Evolutionary conservation across 2,888 invertebrate genomes (phyloP).

Genomic region (Copidosoma aretas): DNA sequence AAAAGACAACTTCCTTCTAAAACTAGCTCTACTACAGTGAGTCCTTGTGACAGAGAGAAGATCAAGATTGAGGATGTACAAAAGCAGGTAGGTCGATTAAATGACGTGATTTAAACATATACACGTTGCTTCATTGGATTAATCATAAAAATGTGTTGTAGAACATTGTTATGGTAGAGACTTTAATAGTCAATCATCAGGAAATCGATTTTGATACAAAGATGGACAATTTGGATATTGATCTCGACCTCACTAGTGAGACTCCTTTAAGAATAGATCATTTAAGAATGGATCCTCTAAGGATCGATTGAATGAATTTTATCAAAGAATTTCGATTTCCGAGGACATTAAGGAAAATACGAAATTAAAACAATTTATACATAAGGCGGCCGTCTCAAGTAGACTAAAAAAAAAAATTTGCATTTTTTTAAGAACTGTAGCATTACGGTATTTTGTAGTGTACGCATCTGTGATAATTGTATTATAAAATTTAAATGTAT

Average conservation of each 20-base stretch:
- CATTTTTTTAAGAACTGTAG: constrained; percentile 47
- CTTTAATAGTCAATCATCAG: constrained; percentile 20
- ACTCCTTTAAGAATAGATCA: constrained; percentile 31
- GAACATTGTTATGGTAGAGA: constrained; percentile 7
- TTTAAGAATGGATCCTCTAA: constrained; percentile 25
- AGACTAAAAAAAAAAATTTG: constrained; percentile 45
- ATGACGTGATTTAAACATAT: constrained; percentile 1
- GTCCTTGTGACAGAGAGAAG: constrained; percentile 49
- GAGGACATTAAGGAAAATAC: constrained; percentile 46
- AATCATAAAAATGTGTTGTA: not conserved
- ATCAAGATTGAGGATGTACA: constrained; percentile 49
- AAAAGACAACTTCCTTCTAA: constrained; percentile 56
- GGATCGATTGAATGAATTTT: constrained; percentile 1
- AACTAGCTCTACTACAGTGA: constrained; percentile 48
- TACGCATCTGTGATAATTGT: constrained; percentile 61
- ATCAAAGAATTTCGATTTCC: constrained; percentile 11
- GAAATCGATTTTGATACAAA: constrained; percentile 33
- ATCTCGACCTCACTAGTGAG: constrained; percentile 28
- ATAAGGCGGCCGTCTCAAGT: constrained; percentile 11
- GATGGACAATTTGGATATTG: constrained; percentile 26
- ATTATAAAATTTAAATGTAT: constrained; percentile 47
- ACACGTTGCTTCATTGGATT: not conserved
- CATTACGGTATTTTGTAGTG: constrained; percentile 58
- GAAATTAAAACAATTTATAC: constrained; percentile 11
- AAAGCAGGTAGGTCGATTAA: constrained; percentile 25